Conservation (phyloP, 2,888 invertebrate genomes). For the Volucella inanis region DNA sequence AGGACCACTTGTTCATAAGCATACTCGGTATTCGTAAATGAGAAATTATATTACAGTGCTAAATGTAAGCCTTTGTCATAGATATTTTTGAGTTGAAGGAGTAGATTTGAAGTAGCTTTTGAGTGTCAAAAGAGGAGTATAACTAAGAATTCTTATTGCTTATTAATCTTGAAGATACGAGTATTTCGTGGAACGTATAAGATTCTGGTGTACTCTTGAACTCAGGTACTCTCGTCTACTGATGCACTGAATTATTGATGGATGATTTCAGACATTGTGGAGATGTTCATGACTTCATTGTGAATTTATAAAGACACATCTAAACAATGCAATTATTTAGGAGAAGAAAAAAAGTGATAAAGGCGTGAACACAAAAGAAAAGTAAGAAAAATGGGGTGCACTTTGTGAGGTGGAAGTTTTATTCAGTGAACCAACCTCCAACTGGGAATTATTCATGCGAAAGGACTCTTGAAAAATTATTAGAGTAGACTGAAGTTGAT, state of each 20-base stretch:
- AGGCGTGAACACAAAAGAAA: not conserved
- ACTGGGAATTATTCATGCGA: conserved; percentile 33
- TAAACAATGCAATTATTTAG: conserved; percentile 28
- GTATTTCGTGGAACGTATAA: not conserved
- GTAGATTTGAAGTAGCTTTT: not conserved
- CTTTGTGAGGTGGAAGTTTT: conserved; percentile 4
- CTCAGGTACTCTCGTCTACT: not conserved
- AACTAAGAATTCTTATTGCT: conserved; percentile 2
- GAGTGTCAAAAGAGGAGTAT: not conserved
- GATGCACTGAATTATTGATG: conserved; percentile 26
- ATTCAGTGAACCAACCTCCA: conserved; percentile 24
- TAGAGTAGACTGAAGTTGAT: conserved; percentile 51
- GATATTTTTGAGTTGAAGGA: not conserved
- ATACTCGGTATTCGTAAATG: conserved; percentile 25
- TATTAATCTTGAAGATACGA: conserved; percentile 33
- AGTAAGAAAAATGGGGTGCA: conserved; percentile 28
- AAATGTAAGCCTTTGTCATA: not conserved
- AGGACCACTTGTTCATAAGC: conserved; percentile 52
- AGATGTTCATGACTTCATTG: conserved; percentile 32
- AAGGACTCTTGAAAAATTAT: conserved; percentile 52
- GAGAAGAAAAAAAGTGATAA: not conserved
- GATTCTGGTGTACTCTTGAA: too few species aligned
- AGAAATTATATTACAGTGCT: conserved; percentile 16
- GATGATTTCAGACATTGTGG: not conserved
- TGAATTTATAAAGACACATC: conserved; percentile 21